These are phyloP conservation scores for Epinotia demarniana DNA, from an alignment of 2,888 invertebrate genomes.

Conservation along the genomic window DNA sequence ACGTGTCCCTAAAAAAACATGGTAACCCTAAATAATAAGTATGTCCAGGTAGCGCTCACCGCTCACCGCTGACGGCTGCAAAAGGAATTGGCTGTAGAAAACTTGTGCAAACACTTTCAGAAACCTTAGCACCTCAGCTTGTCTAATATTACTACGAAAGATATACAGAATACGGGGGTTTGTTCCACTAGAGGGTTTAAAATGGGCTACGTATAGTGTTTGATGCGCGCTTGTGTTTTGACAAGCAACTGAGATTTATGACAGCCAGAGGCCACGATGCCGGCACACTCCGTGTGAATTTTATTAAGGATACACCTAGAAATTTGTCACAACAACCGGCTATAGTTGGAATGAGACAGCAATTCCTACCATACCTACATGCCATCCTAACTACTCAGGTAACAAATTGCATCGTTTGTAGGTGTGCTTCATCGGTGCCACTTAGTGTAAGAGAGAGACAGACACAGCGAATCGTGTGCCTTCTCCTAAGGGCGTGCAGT, in stretches of 20 bases:
- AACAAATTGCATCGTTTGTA: no score
- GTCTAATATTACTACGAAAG: constrained; percentile 11
- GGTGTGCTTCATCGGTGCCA: no score
- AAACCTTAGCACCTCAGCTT: constrained; percentile 4
- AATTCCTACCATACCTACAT: no score
- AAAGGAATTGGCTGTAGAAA: constrained; percentile 37
- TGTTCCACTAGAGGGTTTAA: background rate
- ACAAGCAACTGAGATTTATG: background rate
- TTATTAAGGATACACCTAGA: no score
- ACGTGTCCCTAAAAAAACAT: constrained; percentile 1
- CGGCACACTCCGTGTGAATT: no score
- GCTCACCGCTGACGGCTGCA: constrained; percentile 30
- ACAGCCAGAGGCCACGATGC: no score
- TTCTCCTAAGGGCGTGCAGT: no score
- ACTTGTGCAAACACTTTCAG: constrained; percentile 26
- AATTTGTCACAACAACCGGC: no score
- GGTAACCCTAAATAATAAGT: constrained; percentile 42
- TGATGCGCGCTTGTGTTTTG: background rate
- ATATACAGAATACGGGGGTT: background rate
- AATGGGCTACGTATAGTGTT: background rate
- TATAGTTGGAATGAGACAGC: no score
- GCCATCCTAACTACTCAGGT: no score
- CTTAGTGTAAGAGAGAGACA: no score
- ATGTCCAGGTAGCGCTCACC: constrained; percentile 36
- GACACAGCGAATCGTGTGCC: no score